Evolutionary conservation across 1,140 invertebrate species (phyloP), one percentile per base, ranked within the genome.

Genomic region (Aporrectodea caliginosa): DNA sequence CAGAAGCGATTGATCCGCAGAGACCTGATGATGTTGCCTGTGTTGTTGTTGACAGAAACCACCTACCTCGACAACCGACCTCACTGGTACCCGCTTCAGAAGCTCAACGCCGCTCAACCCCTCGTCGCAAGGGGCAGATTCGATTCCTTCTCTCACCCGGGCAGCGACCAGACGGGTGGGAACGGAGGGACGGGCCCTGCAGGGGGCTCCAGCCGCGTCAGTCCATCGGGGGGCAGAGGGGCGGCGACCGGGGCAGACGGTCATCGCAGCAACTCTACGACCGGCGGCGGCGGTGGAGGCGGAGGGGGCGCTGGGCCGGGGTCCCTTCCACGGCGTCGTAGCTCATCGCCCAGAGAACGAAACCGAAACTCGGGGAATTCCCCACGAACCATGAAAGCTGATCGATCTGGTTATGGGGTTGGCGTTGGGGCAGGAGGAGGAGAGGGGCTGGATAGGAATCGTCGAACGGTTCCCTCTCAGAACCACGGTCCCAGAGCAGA

Each of bases 81-180:
- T 31, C 89, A 90, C 77, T 91, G 89, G 88, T 91, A 90, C 82
- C 85, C 86, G 0, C 84, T 91, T n/a, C 87, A 88, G 81, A 84
- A 82, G 1, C 82, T 83, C 35, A 78, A 82, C 29, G 77, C 22
- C 35, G 29, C 16, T 68, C 16, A 69, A 16, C 14, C 2, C 35
- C 2, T 27, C 22, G 58, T 6, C 22, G 27, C 73, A 16, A 16
- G 6, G 6, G 6, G 6, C 43, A 58, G 22, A 12, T 58, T 58
- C 43, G 43, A 58, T 22, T 22, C 43, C 6, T 58, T 58, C 43
- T 58, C 43, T 58, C 43, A 22, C 43, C 43, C 43, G 6, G 43
- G 43, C 43, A 58, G 43, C 43, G 22, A 58, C 43, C 6, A 58
- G 6, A 6, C 6, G 43, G 6, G 6, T 6, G 43, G 43, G 43